Conservation (phyloP, 2,888 invertebrate genomes). For the Dioctria rufipes region DNA sequence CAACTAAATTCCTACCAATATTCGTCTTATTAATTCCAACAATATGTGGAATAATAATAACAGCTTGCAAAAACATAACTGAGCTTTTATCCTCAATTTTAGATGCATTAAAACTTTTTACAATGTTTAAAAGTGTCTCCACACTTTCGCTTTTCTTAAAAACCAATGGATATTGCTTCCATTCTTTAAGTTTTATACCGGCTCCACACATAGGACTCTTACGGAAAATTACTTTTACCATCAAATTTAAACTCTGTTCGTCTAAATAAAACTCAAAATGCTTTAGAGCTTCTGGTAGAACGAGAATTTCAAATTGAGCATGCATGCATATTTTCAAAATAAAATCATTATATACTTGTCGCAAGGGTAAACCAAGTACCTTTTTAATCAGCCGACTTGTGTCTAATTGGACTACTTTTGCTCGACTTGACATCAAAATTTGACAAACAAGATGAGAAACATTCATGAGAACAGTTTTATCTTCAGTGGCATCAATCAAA, state of each 20-base stretch:
- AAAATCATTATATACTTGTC: constrained; percentile 76
- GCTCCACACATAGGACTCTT: constrained; percentile 78
- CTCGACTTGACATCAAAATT: constrained; percentile 75
- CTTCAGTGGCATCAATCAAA: constrained; percentile 61
- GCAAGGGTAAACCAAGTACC: constrained; percentile 74
- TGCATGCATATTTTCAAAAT: constrained; percentile 78
- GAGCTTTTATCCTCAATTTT: not conserved
- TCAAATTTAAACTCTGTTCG: constrained; percentile 73
- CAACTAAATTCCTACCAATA: not conserved
- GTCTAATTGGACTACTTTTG: constrained; percentile 81
- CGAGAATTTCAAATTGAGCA: constrained; percentile 80
- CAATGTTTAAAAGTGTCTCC: constrained; percentile 65
- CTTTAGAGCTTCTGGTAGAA: constrained; percentile 79
- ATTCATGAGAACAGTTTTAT: constrained; percentile 41
- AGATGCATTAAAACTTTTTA: constrained; percentile 66
- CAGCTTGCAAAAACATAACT: constrained; percentile 68
- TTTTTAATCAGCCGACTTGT: constrained; percentile 80
- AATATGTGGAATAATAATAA: constrained; percentile 66
- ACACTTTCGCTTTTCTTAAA: constrained; percentile 68
- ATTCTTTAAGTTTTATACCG: constrained; percentile 75
- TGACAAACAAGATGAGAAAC: constrained; percentile 75
- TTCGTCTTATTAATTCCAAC: not conserved
- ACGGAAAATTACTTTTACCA: constrained; percentile 78
- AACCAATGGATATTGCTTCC: constrained; percentile 80
- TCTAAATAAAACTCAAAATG: constrained; percentile 74